These are phyloP conservation scores for Grus americana DNA, from an alignment of 2,113 vertebrate genomes.

Conservation along the genomic window DNA sequence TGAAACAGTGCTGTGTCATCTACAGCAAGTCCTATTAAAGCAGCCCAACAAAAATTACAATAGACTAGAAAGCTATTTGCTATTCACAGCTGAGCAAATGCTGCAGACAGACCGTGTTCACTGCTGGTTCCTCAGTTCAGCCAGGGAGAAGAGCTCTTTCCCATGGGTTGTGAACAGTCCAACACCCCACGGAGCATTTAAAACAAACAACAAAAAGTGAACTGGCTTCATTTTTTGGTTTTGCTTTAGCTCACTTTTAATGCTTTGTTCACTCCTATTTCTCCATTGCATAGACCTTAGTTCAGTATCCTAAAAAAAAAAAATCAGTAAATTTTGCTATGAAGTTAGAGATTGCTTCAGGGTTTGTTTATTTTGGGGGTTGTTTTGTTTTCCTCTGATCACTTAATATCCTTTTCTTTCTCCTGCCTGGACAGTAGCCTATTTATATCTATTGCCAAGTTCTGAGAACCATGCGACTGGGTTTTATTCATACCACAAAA, in stretches of 20 bases:
- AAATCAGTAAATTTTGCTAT: neutral
- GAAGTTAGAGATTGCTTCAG: neutral
- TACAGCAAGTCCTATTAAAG: neutral
- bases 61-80: neutral
- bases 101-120: accelerated
- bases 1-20: neutral
- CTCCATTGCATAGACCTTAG: neutral
- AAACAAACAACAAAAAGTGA: neutral
- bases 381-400: neutral
- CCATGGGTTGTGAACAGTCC: neutral
- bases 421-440: neutral
- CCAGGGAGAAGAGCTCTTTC: neutral
- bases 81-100: neutral
- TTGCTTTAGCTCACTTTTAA: neutral
- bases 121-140: neutral
- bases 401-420: neutral
- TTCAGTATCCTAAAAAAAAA: neutral
- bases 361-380: neutral
- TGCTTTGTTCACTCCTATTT: neutral
- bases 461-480: neutral
- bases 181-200: neutral
- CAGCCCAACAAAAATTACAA: neutral
- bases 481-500: neutral
- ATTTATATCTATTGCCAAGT: neutral
- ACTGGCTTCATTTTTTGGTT: neutral